Conservation (phyloP, 2,888 invertebrate genomes). For the Erpobdella octoculata region DNA sequence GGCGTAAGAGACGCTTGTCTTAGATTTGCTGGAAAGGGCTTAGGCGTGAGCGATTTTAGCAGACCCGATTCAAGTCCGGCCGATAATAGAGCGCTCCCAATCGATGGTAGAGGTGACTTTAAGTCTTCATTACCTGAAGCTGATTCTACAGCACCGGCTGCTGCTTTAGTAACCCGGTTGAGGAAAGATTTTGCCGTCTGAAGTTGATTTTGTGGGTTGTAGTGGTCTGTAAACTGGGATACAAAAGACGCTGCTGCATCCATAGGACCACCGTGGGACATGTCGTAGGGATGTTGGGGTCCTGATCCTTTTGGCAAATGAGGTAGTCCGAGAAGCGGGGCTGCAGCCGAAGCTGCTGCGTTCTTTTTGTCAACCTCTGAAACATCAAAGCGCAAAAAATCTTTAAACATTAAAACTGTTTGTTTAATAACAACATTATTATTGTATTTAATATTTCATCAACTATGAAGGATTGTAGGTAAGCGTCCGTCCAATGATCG, state of each 20-base stretch:
- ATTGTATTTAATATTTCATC: no score
- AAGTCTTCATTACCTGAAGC: background rate
- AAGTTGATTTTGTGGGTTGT: constrained; percentile 23
- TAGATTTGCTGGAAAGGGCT: background rate
- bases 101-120: constrained; percentile 10
- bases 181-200: constrained; percentile 15
- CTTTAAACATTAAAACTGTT: no score
- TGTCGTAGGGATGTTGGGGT: background rate
- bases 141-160: background rate
- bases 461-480: no score
- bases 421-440: no score
- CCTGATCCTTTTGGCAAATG: background rate
- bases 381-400: background rate
- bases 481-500: no score
- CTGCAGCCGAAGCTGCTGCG: background rate
- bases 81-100: constrained; percentile 5
- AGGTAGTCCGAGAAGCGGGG: background rate
- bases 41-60: background rate
- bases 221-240: constrained; percentile 26
- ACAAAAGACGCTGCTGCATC: constrained; percentile 16
- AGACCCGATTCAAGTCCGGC: constrained; percentile 11
- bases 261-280: background rate
- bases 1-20: background rate
- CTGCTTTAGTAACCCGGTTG: background rate
- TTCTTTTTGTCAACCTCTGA: background rate